Conservation (phyloP, 35 echinoderm and acorn worm species). For the Diadema setosum region DNA sequence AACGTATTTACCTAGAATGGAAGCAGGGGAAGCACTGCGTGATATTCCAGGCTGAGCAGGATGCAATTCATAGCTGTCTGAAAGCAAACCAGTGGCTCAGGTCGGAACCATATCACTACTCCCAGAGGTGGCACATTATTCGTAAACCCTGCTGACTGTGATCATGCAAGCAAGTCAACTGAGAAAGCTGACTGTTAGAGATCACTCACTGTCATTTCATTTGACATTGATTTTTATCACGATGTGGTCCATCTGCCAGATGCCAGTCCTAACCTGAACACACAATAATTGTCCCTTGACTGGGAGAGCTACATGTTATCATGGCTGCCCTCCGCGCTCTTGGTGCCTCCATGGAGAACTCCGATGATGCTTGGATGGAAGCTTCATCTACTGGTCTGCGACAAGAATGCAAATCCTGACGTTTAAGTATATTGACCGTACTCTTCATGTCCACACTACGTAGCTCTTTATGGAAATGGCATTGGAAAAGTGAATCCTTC, state of each 20-base stretch:
- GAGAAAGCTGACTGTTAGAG: not conserved
- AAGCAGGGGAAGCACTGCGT: not conserved
- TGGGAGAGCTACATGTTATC: slow-evolving; percentile 23
- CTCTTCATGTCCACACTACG: slow-evolving; percentile 22
- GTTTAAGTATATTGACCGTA: slow-evolving; percentile 4
- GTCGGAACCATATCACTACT: slow-evolving; percentile 22
- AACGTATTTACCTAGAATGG: not conserved
- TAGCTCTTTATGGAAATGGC: slow-evolving; percentile 21
- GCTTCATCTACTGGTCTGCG: slow-evolving; percentile 32
- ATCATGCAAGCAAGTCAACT: slow-evolving; percentile 14
- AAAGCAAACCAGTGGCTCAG: not conserved
- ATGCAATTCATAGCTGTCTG: slow-evolving; percentile 29
- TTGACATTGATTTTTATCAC: not conserved
- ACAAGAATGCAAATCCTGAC: slow-evolving; percentile 56
- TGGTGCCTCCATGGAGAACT: slow-evolving; percentile 42
- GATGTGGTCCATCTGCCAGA: not conserved
- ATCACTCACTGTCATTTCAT: not conserved
- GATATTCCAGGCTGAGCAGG: too few relatives aligned
- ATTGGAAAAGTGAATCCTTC: slow-evolving; percentile 44
- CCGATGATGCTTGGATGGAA: slow-evolving; percentile 65
- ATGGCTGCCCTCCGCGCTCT: slow-evolving; percentile 46
- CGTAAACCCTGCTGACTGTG: slow-evolving; percentile 10
- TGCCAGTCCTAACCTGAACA: not conserved
- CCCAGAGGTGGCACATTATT: not conserved
- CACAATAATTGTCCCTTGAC: not conserved